Conservation (phyloP, 2,113 vertebrate genomes). For the Pedetes capensis region DNA sequence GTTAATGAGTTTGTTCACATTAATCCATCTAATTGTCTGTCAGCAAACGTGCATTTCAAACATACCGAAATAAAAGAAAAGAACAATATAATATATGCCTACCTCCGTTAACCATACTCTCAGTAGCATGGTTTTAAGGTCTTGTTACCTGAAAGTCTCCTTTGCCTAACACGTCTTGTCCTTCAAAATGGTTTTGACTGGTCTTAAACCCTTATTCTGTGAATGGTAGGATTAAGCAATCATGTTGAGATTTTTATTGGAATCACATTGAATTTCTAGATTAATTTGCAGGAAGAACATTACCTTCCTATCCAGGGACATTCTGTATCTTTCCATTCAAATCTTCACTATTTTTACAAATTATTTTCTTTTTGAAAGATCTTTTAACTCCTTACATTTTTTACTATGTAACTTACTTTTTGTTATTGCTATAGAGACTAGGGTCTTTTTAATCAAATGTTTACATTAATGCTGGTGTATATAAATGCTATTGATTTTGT, state of each 20-base stretch:
- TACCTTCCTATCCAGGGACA: background rate
- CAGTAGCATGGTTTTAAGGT: background rate
- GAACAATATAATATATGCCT: background rate
- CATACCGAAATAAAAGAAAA: too few species aligned
- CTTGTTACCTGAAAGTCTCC: background rate
- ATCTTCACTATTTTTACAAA: background rate
- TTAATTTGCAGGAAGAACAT: background rate
- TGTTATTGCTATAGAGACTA: background rate
- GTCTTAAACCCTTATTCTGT: background rate
- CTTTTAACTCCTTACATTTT: background rate
- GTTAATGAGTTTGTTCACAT: background rate
- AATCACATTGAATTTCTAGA: background rate
- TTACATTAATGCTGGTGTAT: background rate
- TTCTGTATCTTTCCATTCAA: slow-evolving; percentile 16
- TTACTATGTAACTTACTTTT: background rate
- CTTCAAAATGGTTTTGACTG: slow-evolving; percentile 12
- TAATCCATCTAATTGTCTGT: background rate
- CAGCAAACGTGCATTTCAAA: too few species aligned
- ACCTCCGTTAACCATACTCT: background rate
- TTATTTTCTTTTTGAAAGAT: background rate
- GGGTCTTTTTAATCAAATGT: background rate
- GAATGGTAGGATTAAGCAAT: background rate
- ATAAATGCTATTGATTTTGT: background rate
- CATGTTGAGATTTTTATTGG: background rate
- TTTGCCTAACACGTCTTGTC: background rate